Percentiles rank a stretch among this genome's conserved stretches.
phyloP scores from a whole-genome alignment of 2,888 invertebrate genomes.

The Xylota segnis region DNA sequence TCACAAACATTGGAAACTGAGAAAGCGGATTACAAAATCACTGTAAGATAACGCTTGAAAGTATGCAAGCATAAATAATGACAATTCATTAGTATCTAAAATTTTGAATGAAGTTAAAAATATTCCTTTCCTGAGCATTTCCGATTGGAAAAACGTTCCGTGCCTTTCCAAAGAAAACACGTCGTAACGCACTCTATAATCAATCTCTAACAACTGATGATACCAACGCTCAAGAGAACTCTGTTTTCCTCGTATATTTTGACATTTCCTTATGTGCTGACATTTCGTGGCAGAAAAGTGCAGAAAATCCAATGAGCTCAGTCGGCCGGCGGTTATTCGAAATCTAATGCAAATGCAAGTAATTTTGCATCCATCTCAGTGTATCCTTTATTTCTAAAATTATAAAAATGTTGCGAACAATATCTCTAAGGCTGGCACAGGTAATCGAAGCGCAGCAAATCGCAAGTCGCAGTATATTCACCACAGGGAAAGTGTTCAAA shows the following conservation, averaged over 20 bases:
- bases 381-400: slow-evolving; percentile 9
- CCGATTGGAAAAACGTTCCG: too few relatives aligned
- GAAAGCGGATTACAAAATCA: too few relatives aligned
- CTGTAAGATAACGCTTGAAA: too few relatives aligned
- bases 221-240: neutral
- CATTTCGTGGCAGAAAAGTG: slow-evolving; percentile 10
- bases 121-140: too few relatives aligned
- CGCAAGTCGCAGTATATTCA: slow-evolving; percentile 77
- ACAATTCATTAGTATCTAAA: too few relatives aligned
- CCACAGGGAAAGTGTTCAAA: slow-evolving; percentile 77
- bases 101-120: too few relatives aligned
- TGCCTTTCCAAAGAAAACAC: neutral
- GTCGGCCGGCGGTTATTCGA: slow-evolving; percentile 4
- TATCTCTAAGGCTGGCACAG: slow-evolving; percentile 76
- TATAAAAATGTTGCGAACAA: slow-evolving; percentile 78
- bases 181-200: neutral
- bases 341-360: slow-evolving; percentile 1
- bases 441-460: slow-evolving; percentile 73
- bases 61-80: too few relatives aligned
- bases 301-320: slow-evolving; percentile 1
- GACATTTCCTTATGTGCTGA: slow-evolving; percentile 22
- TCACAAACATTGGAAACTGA: too few relatives aligned
- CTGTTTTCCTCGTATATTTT: neutral
- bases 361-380: neutral
- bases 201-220: neutral